A percentile compares a stretch with the other conserved stretches of the same genome.
phyloP scores from a whole-genome alignment of 2,113 vertebrate species.

The Onychorhynchus coronatus region DNA sequence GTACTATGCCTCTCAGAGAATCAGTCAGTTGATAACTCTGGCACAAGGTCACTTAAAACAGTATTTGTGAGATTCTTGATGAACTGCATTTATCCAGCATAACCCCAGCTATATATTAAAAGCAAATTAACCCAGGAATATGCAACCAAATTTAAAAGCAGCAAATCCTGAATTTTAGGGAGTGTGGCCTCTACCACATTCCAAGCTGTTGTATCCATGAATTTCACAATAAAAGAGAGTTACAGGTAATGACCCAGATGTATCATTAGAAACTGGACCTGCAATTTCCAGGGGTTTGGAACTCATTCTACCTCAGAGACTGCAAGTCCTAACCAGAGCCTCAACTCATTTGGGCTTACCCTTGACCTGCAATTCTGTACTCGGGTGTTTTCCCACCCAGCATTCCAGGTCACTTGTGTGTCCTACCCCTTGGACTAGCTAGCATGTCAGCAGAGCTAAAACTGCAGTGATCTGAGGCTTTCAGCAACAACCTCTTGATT shows the following conservation, averaged over 20 bases:
- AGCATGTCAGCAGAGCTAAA: background rate
- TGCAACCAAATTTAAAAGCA: background rate
- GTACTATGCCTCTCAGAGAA: constrained; percentile 4
- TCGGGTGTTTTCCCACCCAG: background rate
- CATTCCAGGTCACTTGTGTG: background rate
- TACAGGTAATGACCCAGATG: background rate
- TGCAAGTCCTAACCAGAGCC: background rate
- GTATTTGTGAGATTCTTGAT: background rate
- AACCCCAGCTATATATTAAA: background rate
- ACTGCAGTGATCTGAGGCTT: background rate
- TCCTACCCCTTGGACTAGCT: background rate
- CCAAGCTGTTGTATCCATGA: background rate
- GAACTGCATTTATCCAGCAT: background rate
- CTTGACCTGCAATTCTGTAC: background rate
- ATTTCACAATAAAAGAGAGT: background rate
- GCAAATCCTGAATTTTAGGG: background rate
- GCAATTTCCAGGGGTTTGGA: background rate
- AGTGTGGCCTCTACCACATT: background rate
- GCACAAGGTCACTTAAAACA: constrained; percentile 17
- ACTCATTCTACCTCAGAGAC: background rate
- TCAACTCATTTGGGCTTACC: background rate
- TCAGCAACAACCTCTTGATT: background rate
- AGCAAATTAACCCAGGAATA: background rate
- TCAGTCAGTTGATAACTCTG: constrained; percentile 57
- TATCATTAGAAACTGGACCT: background rate